A percentile compares a stretch with the other conserved stretches of the same genome.
Conservation (phyloP, 2,888 invertebrate genomes). For the Sesamia inferens region DNA sequence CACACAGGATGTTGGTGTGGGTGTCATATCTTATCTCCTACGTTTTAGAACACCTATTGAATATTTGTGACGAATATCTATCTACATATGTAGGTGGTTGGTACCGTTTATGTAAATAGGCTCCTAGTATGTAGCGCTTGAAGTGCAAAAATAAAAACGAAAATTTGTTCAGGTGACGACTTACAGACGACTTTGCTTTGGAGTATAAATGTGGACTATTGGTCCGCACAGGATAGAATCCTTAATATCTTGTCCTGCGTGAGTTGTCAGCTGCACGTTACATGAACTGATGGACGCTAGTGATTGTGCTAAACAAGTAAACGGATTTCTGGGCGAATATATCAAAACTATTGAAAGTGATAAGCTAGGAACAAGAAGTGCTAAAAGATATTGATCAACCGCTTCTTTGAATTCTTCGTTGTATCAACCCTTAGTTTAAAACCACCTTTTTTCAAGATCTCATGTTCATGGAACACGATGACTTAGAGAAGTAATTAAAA, state of each 20-base stretch:
- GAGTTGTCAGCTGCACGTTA: background rate
- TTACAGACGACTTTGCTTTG: background rate
- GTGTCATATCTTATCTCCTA: slow-evolving; percentile 53
- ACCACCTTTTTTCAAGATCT: too few species aligned
- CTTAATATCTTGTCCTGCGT: background rate
- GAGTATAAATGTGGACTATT: background rate
- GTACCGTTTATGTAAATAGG: slow-evolving; percentile 31
- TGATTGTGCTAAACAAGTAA: background rate
- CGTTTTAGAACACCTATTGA: slow-evolving; percentile 50
- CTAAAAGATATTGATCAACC: background rate
- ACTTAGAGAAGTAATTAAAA: background rate
- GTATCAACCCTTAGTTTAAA: too few species aligned
- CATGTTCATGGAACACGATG: background rate
- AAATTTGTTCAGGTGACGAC: background rate
- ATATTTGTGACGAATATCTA: slow-evolving; percentile 25
- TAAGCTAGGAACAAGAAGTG: background rate
- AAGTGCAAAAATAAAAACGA: background rate
- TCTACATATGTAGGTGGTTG: slow-evolving; percentile 21
- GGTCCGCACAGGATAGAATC: background rate
- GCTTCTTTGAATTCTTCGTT: too few species aligned
- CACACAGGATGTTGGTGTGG: slow-evolving; percentile 49
- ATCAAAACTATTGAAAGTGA: background rate
- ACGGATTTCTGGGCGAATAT: too few species aligned
- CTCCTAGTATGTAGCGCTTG: background rate
- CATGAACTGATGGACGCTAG: background rate